Conservation (phyloP, 2,797 vertebrate genomes). For the Phoebastria nigripes region DNA sequence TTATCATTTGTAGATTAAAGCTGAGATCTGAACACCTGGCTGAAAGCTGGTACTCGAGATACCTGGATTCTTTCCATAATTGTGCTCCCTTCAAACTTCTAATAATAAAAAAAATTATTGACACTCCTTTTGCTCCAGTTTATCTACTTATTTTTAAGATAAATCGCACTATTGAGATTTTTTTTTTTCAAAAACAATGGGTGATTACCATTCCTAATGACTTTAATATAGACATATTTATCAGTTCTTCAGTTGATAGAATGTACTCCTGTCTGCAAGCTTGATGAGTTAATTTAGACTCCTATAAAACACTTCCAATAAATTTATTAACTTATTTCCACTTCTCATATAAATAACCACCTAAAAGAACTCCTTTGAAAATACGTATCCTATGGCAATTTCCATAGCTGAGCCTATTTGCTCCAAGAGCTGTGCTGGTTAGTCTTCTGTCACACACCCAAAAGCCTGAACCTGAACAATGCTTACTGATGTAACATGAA, state of each 20-base stretch:
- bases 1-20: not conserved
- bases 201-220: not conserved
- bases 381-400: not conserved
- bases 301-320: not conserved
- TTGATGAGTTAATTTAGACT: not conserved
- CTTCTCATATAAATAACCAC: not conserved
- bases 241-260: not conserved
- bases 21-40: not conserved
- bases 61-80: not conserved
- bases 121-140: not conserved
- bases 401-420: not conserved
- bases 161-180: not conserved
- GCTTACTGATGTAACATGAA: not conserved
- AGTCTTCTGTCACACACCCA: not conserved
- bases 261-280: not conserved
- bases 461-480: not conserved
- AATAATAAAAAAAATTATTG: not conserved
- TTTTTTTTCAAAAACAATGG: not conserved
- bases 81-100: not conserved
- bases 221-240: not conserved
- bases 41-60: not conserved
- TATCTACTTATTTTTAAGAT: not conserved
- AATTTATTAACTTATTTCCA: not conserved
- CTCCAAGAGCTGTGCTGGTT: not conserved
- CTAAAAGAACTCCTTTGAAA: not conserved